phyloP scores from a whole-genome alignment of 23 tunicate species.

The Trididemnum miniatum region DNA sequence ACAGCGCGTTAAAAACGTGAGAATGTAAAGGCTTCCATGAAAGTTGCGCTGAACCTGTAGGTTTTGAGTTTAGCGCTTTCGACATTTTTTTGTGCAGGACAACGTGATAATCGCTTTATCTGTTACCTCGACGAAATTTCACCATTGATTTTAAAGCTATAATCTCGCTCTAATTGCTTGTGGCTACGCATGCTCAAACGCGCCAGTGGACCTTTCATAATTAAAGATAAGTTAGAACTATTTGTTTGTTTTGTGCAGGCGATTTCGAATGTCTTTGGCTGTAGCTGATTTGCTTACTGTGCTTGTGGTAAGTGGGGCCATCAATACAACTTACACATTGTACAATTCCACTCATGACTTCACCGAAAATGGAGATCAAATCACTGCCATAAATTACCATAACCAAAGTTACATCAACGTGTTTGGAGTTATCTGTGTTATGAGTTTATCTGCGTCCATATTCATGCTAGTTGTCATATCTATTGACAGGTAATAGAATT shows the following conservation, averaged over 20 bases:
- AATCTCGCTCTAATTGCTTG: too few relatives aligned
- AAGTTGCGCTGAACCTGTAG: too few relatives aligned
- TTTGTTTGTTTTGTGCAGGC: not conserved
- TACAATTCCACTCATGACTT: conserved; percentile 20
- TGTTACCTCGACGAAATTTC: too few relatives aligned
- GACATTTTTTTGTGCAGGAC: too few relatives aligned
- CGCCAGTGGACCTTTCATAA: too few relatives aligned
- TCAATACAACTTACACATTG: conserved; percentile 34
- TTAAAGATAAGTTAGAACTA: too few relatives aligned
- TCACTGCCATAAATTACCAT: conserved; percentile 1
- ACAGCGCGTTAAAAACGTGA: too few relatives aligned
- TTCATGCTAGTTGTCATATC: conserved; percentile 42
- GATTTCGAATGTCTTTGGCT: conserved; percentile 29
- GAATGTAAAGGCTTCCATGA: too few relatives aligned
- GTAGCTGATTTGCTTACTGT: conserved; percentile 40
- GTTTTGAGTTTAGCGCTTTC: too few relatives aligned
- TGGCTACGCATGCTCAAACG: too few relatives aligned
- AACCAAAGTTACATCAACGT: conserved; percentile 28
- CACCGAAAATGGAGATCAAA: conserved; percentile 22
- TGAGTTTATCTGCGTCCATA: conserved; percentile 41
- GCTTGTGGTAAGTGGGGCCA: conserved; percentile 23
- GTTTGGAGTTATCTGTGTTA: conserved; percentile 34
- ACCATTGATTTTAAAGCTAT: too few relatives aligned
- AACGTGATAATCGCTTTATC: too few relatives aligned
- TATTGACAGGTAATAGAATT: conserved; percentile 47